Conservation (phyloP, 2,797 vertebrate species). For the Naso thynnoides region DNA sequence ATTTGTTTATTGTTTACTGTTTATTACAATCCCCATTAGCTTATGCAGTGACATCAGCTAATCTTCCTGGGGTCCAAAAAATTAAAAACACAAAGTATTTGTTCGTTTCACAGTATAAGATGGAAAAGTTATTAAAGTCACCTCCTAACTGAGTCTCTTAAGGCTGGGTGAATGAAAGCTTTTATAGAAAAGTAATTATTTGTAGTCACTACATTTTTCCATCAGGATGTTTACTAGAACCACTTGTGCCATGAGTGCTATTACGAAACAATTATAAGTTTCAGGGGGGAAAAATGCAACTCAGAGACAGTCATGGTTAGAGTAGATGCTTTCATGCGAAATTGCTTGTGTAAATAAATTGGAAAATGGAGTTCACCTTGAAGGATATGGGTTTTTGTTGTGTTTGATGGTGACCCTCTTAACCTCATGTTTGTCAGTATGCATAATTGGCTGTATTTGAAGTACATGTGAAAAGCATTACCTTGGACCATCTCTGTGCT, state of each 20-base stretch:
- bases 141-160: background rate
- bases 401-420: background rate
- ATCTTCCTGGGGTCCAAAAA: too few relatives aligned
- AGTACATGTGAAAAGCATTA: too few relatives aligned
- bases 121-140: too few relatives aligned
- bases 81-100: too few relatives aligned
- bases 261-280: background rate
- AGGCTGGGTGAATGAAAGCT: background rate
- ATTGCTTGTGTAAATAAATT: background rate
- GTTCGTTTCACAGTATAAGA: background rate
- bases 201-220: background rate
- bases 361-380: constrained; percentile 3
- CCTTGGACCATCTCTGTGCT: too few relatives aligned
- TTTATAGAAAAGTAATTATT: background rate
- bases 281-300: background rate
- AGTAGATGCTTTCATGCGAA: background rate
- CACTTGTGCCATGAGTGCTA: background rate
- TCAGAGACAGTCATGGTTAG: background rate
- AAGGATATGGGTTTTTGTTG: constrained; percentile 1
- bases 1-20: too few relatives aligned
- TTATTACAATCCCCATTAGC: too few relatives aligned
- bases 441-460: too few relatives aligned
- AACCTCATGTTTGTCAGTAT: background rate
- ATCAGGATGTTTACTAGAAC: background rate
- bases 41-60: too few relatives aligned